Evolutionary conservation across 2,113 vertebrate species (phyloP).

Genomic region (Charina bottae): DNA sequence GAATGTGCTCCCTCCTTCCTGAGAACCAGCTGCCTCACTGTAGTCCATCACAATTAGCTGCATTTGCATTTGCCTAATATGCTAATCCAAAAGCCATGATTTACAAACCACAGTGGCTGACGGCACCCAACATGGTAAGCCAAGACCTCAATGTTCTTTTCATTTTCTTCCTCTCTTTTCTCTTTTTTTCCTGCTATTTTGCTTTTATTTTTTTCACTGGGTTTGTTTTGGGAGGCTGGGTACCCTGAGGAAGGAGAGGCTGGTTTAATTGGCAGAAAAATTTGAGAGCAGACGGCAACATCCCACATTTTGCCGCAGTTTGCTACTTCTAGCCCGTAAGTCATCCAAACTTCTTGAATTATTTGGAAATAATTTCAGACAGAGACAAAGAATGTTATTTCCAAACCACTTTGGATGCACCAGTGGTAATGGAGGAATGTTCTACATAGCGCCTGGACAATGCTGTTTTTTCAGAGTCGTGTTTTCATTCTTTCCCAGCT

Average conservation of each 20-base stretch:
- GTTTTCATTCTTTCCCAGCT: not conserved
- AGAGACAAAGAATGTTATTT: not conserved
- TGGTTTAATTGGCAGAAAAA: not conserved
- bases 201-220: not conserved
- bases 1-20: too few relatives aligned
- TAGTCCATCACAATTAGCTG: too few relatives aligned
- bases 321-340: not conserved
- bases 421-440: not conserved
- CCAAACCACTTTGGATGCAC: not conserved
- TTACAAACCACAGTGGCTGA: not conserved
- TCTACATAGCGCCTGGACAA: not conserved
- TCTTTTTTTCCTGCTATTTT: not conserved
- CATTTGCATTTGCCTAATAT: not conserved
- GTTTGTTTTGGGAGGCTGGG: not conserved
- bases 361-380: rapidly evolving
- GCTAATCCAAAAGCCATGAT: not conserved
- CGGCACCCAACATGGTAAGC: not conserved
- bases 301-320: not conserved
- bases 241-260: not conserved
- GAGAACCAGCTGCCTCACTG: too few relatives aligned
- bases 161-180: not conserved
- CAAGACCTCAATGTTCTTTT: not conserved
- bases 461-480: not conserved
- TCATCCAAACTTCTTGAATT: not conserved
- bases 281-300: rapidly evolving